Conservation (phyloP, 2,888 invertebrate species). For the Seladonia tumulorum region DNA sequence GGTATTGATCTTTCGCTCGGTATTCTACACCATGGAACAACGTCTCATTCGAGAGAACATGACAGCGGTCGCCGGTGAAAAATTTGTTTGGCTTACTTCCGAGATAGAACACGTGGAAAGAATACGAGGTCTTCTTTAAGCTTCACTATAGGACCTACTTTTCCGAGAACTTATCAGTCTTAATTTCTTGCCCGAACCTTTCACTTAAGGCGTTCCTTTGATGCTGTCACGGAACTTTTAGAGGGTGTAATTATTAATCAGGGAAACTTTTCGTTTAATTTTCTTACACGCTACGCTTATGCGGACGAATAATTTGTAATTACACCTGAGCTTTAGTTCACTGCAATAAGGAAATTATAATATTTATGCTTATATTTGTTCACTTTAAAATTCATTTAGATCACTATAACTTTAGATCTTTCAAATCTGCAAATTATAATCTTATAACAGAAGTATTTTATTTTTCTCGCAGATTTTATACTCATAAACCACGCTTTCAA, state of each 20-base stretch:
- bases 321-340: not conserved
- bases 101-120: not conserved
- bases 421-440: no score
- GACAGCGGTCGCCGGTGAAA: not conserved
- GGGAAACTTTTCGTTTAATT: not conserved
- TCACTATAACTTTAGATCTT: not conserved
- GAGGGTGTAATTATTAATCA: not conserved
- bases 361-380: not conserved
- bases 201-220: not conserved
- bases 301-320: not conserved
- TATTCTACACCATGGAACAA: not conserved
- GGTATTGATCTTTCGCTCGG: not conserved
- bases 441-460: no score
- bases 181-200: not conserved
- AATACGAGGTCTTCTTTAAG: slow-evolving; percentile 8
- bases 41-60: not conserved
- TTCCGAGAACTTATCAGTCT: not conserved
- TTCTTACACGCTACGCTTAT: not conserved
- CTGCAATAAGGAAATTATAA: not conserved
- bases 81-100: slow-evolving; percentile 11
- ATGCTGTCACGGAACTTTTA: not conserved
- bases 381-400: not conserved
- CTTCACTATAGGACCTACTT: not conserved
- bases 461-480: no score
- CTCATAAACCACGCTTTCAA: no score